Percentiles rank a stretch among this genome's conserved stretches.
phyloP scores from a whole-genome alignment of 2,888 invertebrate genomes.

The Griposia aprilina region DNA sequence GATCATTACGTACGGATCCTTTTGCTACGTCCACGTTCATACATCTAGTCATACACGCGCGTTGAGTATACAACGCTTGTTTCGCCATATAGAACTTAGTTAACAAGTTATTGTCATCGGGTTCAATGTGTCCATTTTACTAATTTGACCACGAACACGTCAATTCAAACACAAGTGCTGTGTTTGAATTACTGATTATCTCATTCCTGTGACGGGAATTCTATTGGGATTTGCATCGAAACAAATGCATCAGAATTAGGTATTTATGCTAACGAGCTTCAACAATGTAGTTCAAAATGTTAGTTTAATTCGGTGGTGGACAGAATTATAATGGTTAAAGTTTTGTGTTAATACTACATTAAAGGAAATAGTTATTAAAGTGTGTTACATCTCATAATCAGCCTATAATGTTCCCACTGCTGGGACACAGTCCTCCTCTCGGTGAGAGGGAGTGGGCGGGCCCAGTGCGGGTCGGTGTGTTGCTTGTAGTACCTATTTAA shows the following conservation, averaged over 20 bases:
- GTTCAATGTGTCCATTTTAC: constrained; percentile 9
- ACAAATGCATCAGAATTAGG: constrained; percentile 46
- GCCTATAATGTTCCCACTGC: too few relatives aligned
- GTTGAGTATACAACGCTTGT: too few relatives aligned
- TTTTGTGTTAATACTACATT: neutral
- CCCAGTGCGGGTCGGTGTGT: too few relatives aligned
- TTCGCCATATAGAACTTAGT: neutral
- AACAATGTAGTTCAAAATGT: constrained; percentile 34
- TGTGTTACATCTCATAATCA: too few relatives aligned
- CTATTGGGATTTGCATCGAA: constrained; percentile 33
- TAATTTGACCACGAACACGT: constrained; percentile 30
- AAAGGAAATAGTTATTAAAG: neutral
- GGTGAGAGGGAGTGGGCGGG: too few relatives aligned
- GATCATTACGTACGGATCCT: neutral
- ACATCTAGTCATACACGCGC: neutral
- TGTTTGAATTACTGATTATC: constrained; percentile 33
- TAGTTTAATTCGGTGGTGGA: constrained; percentile 36
- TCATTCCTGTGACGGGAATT: constrained; percentile 17
- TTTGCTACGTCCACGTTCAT: too few relatives aligned
- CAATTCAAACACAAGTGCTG: constrained; percentile 29
- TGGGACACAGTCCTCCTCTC: too few relatives aligned
- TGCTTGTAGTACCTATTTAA: too few relatives aligned
- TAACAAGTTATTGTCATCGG: constrained; percentile 27
- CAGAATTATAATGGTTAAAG: constrained; percentile 24
- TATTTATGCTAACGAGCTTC: constrained; percentile 40